Evolutionary conservation across 2,797 vertebrate genomes (phyloP), one percentile per base, ranked within the genome.

Genomic region (Esox masquinongy): DNA sequence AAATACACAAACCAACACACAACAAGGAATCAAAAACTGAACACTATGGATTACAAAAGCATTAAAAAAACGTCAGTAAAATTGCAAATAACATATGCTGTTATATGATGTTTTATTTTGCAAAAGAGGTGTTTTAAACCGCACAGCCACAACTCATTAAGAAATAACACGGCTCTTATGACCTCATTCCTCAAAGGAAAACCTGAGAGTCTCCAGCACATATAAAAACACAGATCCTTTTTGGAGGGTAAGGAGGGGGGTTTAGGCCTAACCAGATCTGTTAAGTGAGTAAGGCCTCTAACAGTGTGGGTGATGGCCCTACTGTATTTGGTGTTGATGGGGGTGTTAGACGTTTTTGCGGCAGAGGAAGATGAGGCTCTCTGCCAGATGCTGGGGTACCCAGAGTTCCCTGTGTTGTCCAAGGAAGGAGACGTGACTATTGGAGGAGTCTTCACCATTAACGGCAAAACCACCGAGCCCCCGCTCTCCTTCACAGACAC

Each of bases 341-440:
- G 82, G 78, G 68, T 89, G 31, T 51, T 87, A 66, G 83, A 82
- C 75, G 78, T 71, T 14, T 76, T 84, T 31, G 67, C 75, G 78
- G 82, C 83, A 74, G 76, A 79, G 39, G 88, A 85, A 19, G 85
- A 88, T 29, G 4, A 50, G 19, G 29, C 0, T 11, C 53, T 76
- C 24, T 95, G 94, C 81, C 74, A 86, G 68, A 88, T 90, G 64
- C 74, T 92, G 61, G 92, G 92, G 4, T 86, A 68, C 1, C 84
- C 88, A 47, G 89, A 90, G 63, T 81, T 82, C 53, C 89, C 85
- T 5, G 47, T 83, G 34, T 77, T 90, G 47, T 84, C 77, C 19
- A 86, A 85, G 50, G 76, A 83, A 75, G 89, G 89, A 47, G 86
- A 90, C 16, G 66, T 89, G 47, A 76, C 83, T 6, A 89, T 90